Evolutionary conservation across 2,888 invertebrate genomes (phyloP).

Genomic region (Odontothrips loti): DNA sequence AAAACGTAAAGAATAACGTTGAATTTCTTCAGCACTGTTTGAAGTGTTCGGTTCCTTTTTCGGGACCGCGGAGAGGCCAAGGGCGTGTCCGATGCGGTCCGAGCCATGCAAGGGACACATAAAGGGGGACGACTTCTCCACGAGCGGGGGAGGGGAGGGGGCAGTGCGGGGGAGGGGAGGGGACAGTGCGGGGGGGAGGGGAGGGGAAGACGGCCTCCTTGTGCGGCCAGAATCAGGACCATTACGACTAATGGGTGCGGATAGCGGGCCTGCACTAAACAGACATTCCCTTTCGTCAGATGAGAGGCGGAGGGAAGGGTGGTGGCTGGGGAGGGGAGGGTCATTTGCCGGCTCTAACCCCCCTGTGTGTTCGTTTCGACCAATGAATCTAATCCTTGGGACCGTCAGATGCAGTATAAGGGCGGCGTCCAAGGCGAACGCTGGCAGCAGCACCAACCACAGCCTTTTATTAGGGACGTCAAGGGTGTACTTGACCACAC

Average conservation of each 20-base stretch:
- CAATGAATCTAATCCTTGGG: neutral
- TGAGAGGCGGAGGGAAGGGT: neutral
- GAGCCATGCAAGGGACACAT: neutral
- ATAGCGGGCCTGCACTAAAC: neutral
- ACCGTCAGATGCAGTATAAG: neutral
- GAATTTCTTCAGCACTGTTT: too few relatives aligned
- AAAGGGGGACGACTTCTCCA: neutral
- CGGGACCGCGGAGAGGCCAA: too few relatives aligned
- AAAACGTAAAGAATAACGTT: too few relatives aligned
- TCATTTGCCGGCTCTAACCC: neutral
- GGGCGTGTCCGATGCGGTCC: neutral
- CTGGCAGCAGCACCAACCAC: neutral
- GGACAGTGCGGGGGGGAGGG: neutral
- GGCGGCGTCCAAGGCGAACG: neutral
- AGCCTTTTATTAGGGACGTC: too few relatives aligned
- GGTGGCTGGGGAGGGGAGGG: neutral
- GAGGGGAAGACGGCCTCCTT: neutral
- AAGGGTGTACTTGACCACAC: too few relatives aligned
- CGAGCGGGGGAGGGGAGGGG: neutral
- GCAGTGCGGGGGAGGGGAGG: neutral
- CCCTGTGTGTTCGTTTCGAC: neutral
- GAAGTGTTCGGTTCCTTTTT: too few relatives aligned
- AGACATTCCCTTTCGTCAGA: constrained; percentile 24
- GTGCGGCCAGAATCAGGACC: constrained; percentile 20
- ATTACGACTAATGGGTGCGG: constrained; percentile 17